Conservation (phyloP, 2,797 vertebrate genomes). For the Lepilemur septentrionalis region DNA sequence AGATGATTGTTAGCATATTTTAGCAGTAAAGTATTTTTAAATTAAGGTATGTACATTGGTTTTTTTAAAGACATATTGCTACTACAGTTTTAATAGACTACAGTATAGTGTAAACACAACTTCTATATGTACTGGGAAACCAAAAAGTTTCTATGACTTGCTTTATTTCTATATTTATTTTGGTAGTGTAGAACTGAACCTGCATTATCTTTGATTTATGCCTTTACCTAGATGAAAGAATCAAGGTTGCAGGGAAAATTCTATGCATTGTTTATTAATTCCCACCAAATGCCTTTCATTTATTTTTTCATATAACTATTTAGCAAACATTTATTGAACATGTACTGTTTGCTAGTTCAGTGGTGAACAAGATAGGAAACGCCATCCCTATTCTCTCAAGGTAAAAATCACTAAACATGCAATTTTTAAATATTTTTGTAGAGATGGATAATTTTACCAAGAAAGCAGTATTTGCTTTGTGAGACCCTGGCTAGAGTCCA, state of each 20-base stretch:
- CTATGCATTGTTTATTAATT: not conserved
- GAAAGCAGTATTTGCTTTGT: not conserved
- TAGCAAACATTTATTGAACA: not conserved
- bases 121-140: not conserved
- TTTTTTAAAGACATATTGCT: not conserved
- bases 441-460: not conserved
- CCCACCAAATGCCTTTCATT: slow-evolving; percentile 7
- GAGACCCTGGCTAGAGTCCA: not conserved
- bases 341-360: not conserved
- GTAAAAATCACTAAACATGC: not conserved
- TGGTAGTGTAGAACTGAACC: not conserved
- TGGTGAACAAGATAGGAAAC: not conserved
- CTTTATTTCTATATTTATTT: not conserved
- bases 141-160: not conserved
- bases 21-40: not conserved
- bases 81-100: not conserved
- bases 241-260: not conserved
- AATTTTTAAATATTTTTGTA: not conserved
- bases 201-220: not conserved
- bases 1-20: not conserved
- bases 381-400: not conserved
- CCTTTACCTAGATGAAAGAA: not conserved
- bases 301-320: not conserved
- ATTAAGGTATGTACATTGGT: not conserved
- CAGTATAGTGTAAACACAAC: not conserved